A percentile compares a stretch with the other conserved stretches of the same genome.
These are phyloP conservation scores for Euglossa dilemma DNA, from an alignment of 1,140 invertebrate genomes.

Conservation along the genomic window DNA sequence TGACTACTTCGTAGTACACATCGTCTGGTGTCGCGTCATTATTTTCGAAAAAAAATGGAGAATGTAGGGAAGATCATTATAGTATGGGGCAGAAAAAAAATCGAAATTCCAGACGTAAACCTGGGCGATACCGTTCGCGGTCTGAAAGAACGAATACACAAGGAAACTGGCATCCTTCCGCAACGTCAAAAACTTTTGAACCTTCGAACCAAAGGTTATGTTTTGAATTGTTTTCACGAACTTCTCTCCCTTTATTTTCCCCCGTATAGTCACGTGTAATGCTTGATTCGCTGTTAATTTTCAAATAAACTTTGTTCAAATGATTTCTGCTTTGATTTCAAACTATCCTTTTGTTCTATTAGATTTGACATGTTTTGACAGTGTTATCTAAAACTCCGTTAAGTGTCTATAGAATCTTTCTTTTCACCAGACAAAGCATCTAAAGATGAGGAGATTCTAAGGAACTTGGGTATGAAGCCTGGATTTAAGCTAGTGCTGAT, in stretches of 20 bases:
- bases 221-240: conserved; percentile 54
- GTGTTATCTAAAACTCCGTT: neutral
- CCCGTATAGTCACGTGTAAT: neutral
- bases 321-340: conserved; percentile 18
- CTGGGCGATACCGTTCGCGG: conserved; percentile 89
- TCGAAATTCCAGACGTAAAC: conserved; percentile 86
- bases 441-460: conserved; percentile 88
- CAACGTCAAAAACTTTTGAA: conserved; percentile 97
- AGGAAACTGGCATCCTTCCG: conserved; percentile 92
- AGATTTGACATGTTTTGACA: neutral
- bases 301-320: conserved; percentile 11
- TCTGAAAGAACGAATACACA: conserved; percentile 91
- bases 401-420: conserved; percentile 53
- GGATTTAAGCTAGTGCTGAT: conserved; percentile 98
- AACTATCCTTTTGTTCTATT: neutral
- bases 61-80: conserved; percentile 86
- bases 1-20: conserved; percentile 16
- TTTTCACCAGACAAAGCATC: conserved; percentile 89
- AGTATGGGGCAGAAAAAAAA: conserved; percentile 96
- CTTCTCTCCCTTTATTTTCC: neutral
- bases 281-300: neutral
- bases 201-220: conserved; percentile 93
- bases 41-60: conserved; percentile 72
- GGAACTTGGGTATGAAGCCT: conserved; percentile 90
- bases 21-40: conserved; percentile 37